phyloP scores from a whole-genome alignment of 2,113 vertebrate species.

The Apteryx mantelli region DNA sequence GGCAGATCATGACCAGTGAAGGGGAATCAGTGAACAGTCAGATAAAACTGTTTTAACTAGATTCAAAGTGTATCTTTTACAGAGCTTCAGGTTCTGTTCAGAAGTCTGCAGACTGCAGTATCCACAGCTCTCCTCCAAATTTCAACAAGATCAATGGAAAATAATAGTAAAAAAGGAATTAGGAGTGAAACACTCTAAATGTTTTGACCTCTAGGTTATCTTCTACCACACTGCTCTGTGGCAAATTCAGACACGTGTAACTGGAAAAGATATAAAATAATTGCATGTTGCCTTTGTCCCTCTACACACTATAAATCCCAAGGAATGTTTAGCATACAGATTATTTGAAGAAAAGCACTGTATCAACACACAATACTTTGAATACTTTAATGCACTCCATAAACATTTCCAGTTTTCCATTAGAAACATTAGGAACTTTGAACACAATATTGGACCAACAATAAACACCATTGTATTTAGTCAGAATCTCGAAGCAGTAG shows the following conservation, averaged over 20 bases:
- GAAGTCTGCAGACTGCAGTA: constrained; percentile 34
- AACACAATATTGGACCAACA: not conserved
- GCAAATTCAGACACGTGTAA: not conserved
- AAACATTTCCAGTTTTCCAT: not conserved
- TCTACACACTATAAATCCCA: not conserved
- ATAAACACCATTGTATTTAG: not conserved
- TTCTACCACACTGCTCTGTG: not conserved
- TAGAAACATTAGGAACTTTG: not conserved
- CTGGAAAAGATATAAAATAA: not conserved
- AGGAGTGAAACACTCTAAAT: not conserved
- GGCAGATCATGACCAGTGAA: constrained; percentile 58
- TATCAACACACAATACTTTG: not conserved
- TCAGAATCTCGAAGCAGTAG: not conserved
- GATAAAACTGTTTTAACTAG: constrained; percentile 66
- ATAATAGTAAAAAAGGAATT: constrained; percentile 26
- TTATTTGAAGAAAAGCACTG: not conserved
- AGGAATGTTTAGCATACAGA: not conserved
- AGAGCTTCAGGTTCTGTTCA: constrained; percentile 58
- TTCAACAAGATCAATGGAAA: constrained; percentile 50
- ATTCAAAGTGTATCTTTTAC: constrained; percentile 67
- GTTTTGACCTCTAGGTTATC: not conserved
- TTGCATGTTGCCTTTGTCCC: not conserved
- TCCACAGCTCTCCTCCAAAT: constrained; percentile 33
- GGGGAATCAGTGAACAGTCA: constrained; percentile 43
- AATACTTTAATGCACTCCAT: not conserved